Evolutionary conservation across 2,113 vertebrate species (phyloP).

Genomic region (Mesoclemmys tuberculata): DNA sequence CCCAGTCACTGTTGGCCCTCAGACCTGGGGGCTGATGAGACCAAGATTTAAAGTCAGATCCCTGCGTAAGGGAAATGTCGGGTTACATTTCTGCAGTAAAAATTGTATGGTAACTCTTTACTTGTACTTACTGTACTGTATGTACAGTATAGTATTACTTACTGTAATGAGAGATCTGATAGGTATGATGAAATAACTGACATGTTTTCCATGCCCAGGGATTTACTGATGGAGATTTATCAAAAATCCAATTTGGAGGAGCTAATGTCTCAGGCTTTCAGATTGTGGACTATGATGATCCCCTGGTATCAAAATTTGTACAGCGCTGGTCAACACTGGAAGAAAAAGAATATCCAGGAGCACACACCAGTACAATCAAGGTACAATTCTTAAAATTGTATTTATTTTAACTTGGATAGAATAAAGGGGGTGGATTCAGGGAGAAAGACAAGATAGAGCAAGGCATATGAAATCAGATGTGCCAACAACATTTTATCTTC

Average conservation of each 20-base stretch:
- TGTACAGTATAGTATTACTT: too few relatives aligned
- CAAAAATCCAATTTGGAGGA: conserved; percentile 98
- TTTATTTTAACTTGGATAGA: neutral
- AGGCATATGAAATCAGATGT: neutral
- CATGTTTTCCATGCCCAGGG: conserved; percentile 82
- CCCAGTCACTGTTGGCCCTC: neutral
- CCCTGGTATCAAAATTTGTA: conserved; percentile 96
- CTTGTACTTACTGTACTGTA: neutral
- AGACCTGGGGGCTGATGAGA: neutral
- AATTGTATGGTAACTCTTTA: neutral
- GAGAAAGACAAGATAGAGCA: neutral
- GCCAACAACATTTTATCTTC: neutral
- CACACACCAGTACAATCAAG: conserved; percentile 93
- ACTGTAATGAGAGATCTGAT: neutral
- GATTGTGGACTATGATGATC: conserved; percentile 98
- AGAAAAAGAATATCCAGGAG: conserved; percentile 98
- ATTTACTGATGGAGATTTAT: conserved; percentile 95
- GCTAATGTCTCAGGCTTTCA: conserved; percentile 99
- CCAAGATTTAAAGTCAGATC: conserved; percentile 4
- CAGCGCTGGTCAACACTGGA: conserved; percentile 97
- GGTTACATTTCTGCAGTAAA: neutral
- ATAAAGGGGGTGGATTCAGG: neutral
- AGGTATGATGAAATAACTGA: conserved; percentile 13
- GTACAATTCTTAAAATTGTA: conserved; percentile 72
- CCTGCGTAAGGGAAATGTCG: neutral